Evolutionary conservation across 2,888 invertebrate species (phyloP).

Genomic region (Conops quadrifasciatus): DNA sequence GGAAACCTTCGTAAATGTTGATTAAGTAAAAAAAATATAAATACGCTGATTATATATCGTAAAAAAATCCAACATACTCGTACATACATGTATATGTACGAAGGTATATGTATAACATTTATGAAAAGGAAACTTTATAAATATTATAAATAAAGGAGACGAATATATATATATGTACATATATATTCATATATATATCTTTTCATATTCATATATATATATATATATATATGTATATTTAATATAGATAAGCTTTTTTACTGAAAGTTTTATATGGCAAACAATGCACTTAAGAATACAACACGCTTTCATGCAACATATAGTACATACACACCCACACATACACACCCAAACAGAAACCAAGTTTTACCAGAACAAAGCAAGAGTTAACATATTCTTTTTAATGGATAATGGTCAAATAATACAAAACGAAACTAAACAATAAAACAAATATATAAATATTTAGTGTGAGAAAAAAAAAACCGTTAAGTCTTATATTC

Average conservation of each 20-base stretch:
- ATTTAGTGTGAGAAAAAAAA: too few relatives aligned
- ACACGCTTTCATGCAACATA: constrained; percentile 20
- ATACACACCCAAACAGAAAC: constrained; percentile 23
- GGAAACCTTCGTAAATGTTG: constrained; percentile 20
- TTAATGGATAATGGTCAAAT: constrained; percentile 37
- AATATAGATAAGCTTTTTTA: constrained; percentile 59
- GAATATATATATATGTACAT: constrained; percentile 28
- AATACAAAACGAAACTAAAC: constrained; percentile 32
- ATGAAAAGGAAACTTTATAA: constrained; percentile 22
- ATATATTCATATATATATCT: constrained; percentile 12
- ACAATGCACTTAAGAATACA: constrained; percentile 9
- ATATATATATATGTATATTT: constrained; percentile 10
- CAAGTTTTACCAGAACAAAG: too few relatives aligned
- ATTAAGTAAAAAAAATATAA: background rate
- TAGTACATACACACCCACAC: constrained; percentile 15
- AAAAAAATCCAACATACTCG: too few relatives aligned
- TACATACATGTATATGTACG: too few relatives aligned
- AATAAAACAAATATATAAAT: constrained; percentile 3
- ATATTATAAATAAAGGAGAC: constrained; percentile 33
- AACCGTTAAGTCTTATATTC: too few relatives aligned
- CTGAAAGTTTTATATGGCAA: constrained; percentile 56
- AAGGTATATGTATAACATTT: constrained; percentile 29
- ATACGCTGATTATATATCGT: too few relatives aligned
- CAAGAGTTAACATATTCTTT: constrained; percentile 42
- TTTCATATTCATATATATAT: constrained; percentile 15